Evolutionary conservation across 2,113 vertebrate species (phyloP).

Genomic region (Urocitellus parryii): DNA sequence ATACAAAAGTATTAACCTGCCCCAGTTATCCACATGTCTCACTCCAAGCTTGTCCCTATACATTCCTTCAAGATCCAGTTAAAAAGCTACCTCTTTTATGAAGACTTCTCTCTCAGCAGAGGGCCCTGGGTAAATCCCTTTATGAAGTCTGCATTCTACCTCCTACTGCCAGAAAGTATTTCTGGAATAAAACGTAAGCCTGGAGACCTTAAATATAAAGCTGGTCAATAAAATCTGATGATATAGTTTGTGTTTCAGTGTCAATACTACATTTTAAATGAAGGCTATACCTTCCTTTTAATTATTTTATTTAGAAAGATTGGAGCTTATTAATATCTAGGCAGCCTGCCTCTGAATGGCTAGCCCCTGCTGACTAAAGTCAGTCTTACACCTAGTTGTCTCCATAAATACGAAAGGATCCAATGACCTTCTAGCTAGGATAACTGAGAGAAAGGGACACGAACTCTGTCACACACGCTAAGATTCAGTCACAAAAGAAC

Average conservation of each 20-base stretch:
- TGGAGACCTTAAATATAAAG: conserved; percentile 11
- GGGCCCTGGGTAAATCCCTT: conserved; percentile 14
- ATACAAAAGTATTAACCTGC: neutral
- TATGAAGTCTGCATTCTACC: neutral
- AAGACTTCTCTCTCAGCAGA: neutral
- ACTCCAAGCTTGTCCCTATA: neutral
- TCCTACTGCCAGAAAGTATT: neutral
- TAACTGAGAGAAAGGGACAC: neutral
- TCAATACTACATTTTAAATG: conserved; percentile 46
- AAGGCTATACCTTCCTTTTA: conserved; percentile 1
- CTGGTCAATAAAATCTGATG: neutral
- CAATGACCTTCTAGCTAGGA: neutral
- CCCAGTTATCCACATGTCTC: neutral
- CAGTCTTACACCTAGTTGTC: neutral
- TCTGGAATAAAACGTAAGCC: neutral
- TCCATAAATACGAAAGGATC: neutral
- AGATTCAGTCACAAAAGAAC: neutral
- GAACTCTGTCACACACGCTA: neutral
- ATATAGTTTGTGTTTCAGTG: neutral
- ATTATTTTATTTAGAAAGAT: neutral
- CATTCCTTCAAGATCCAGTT: conserved; percentile 20
- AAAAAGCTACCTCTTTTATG: conserved; percentile 13
- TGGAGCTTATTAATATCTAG: conserved; percentile 7
- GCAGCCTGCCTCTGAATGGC: neutral
- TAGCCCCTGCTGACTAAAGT: neutral